A percentile compares a stretch with the other conserved stretches of the same genome.
Evolutionary conservation across 1,140 invertebrate species (phyloP).

Genomic region (Diabrotica virgifera): DNA sequence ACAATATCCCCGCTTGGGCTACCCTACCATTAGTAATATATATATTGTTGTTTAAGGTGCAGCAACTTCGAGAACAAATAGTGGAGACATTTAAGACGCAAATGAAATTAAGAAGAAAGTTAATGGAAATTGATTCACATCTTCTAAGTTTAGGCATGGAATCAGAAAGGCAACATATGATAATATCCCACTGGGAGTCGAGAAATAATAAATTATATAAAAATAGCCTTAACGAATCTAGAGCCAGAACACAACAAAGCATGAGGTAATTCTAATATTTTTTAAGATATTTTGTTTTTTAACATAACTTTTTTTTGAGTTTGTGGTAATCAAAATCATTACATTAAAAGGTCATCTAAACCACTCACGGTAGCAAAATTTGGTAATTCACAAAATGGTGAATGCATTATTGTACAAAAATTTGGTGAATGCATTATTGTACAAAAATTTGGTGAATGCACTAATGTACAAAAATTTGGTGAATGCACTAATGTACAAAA

Average conservation of each 20-base stretch:
- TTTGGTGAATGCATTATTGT: no score
- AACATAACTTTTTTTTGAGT: constrained; percentile 3
- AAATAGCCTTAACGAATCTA: constrained; percentile 52
- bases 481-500: no score
- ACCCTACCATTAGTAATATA: no score
- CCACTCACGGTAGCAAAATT: no score
- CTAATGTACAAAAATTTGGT: no score
- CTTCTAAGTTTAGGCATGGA: constrained; percentile 79
- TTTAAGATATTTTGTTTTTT: no score
- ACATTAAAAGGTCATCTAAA: no score
- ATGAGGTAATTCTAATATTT: constrained; percentile 48
- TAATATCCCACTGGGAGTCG: constrained; percentile 84
- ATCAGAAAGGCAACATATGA: constrained; percentile 78
- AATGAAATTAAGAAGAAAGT: constrained; percentile 77
- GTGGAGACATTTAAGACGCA: constrained; percentile 86
- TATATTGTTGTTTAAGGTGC: constrained; percentile 54
- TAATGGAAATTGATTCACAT: constrained; percentile 86
- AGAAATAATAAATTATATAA: constrained; percentile 73
- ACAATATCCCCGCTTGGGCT: no score
- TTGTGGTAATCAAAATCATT: neutral
- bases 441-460: no score
- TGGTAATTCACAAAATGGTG: no score
- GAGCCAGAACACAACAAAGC: constrained; percentile 58
- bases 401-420: no score
- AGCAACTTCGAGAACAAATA: constrained; percentile 75